Evolutionary conservation across 2,113 vertebrate genomes (phyloP).

Genomic region (Macrotis lagotis): DNA sequence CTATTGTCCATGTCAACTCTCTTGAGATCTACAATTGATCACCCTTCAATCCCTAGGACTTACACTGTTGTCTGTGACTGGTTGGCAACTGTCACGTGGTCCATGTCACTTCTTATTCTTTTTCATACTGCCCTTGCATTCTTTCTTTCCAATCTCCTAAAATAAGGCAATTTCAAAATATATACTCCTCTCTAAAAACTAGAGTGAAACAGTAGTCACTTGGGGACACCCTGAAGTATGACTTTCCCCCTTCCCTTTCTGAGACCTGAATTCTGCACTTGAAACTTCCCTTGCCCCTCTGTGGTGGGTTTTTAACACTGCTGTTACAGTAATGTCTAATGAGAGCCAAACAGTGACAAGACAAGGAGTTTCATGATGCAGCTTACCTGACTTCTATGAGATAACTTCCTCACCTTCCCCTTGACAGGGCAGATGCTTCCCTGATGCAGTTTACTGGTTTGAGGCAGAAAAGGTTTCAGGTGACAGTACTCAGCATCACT

Average conservation of each 20-base stretch:
- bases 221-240: not conserved
- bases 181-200: not conserved
- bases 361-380: not conserved
- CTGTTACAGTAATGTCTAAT: not conserved
- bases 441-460: not conserved
- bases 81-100: no score
- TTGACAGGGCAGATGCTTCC: not conserved
- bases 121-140: no score
- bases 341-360: not conserved
- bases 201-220: not conserved
- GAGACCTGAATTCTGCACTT: not conserved
- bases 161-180: no score
- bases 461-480: not conserved
- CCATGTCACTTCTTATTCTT: no score
- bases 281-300: not conserved
- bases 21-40: no score
- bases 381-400: not conserved
- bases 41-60: no score
- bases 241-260: not conserved
- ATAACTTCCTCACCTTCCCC: not conserved
- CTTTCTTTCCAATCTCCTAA: no score
- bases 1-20: no score
- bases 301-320: not conserved
- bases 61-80: no score
- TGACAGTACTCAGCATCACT: not conserved